phyloP scores from a whole-genome alignment of 2,113 vertebrate genomes.

The Dendropsophus ebraccatus region DNA sequence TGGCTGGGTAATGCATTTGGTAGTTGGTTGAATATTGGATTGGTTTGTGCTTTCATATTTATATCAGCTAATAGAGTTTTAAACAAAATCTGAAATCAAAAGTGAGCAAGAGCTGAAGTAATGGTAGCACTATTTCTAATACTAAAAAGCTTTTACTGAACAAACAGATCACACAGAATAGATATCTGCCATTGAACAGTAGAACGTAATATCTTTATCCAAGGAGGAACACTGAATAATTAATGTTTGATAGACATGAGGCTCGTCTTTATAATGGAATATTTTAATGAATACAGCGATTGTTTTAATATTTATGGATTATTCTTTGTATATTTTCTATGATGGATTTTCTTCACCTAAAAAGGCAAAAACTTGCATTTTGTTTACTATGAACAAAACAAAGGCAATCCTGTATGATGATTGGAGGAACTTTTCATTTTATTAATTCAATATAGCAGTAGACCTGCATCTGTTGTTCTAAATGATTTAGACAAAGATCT shows the following conservation, averaged over 20 bases:
- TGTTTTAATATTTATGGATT: slow-evolving; percentile 9
- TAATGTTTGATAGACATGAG: not conserved
- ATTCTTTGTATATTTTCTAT: not conserved
- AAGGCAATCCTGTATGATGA: not conserved
- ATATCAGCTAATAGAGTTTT: not conserved
- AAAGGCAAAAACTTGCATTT: not conserved
- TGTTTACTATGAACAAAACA: not conserved
- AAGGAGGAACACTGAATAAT: slow-evolving; percentile 9
- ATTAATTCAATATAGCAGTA: not conserved
- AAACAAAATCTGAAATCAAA: not conserved
- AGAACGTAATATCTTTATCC: not conserved
- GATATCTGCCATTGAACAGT: not conserved
- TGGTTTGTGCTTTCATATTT: not conserved
- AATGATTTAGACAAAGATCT: not conserved
- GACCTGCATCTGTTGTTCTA: not conserved
- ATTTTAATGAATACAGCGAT: not conserved
- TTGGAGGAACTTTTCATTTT: not conserved
- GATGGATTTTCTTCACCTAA: not conserved
- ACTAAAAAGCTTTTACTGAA: not conserved
- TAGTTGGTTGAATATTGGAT: not conserved
- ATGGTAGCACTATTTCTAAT: not conserved
- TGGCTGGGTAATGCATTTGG: too few relatives aligned
- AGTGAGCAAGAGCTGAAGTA: not conserved
- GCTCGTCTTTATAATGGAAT: not conserved
- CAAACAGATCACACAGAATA: not conserved